Evolutionary conservation across 2,797 vertebrate genomes (phyloP).

Genomic region (Phylloscopus collybita): DNA sequence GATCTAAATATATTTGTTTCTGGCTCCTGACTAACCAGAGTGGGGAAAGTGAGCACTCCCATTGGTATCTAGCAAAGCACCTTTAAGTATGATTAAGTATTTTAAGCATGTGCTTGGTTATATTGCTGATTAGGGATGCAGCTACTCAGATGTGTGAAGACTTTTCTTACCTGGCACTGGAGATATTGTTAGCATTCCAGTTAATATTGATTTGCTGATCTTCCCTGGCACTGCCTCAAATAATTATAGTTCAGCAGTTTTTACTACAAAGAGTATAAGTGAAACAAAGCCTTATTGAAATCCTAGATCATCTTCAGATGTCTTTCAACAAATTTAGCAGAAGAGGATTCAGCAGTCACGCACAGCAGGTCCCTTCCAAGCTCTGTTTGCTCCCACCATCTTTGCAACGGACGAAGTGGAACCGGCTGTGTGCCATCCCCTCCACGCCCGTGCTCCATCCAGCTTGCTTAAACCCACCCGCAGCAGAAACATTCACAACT

Average conservation of each 20-base stretch:
- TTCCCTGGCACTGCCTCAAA: neutral
- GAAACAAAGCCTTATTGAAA: neutral
- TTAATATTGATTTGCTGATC: constrained; percentile 15
- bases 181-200: neutral
- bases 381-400: neutral
- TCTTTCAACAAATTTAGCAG: neutral
- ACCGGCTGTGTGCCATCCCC: neutral
- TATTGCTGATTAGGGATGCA: neutral
- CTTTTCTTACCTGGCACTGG: neutral
- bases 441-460: neutral
- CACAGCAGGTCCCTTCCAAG: neutral
- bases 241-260: neutral
- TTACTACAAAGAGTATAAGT: neutral
- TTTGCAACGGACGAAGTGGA: neutral
- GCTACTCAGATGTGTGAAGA: neutral
- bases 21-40: constrained; percentile 35
- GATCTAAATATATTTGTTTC: constrained; percentile 65
- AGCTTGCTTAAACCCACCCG: neutral
- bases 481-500: neutral
- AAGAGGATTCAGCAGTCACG: neutral
- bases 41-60: neutral
- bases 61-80: constrained; percentile 3
- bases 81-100: constrained; percentile 22
- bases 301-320: neutral
- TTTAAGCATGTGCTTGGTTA: constrained; percentile 16